These are phyloP conservation scores for Capra hircus DNA, from an alignment of 2,113 vertebrate species.

Conservation along the genomic window DNA sequence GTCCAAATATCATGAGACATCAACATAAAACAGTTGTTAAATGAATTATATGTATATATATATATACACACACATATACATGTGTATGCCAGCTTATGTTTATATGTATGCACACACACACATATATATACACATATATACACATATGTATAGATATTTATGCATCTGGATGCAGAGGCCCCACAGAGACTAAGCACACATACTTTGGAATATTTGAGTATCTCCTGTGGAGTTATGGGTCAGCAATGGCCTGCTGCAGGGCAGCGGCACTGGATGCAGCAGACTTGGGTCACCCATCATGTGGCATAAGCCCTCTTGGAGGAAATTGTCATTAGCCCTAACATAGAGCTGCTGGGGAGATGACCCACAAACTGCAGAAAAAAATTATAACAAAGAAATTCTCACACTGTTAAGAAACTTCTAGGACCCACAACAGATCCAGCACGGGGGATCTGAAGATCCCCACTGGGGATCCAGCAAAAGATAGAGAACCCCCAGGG, in stretches of 20 bases:
- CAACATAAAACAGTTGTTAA: neutral
- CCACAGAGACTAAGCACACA: neutral
- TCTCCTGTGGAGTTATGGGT: neutral
- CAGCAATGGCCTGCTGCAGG: neutral
- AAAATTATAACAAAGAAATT: neutral
- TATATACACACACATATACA: neutral
- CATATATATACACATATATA: neutral
- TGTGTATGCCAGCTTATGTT: neutral
- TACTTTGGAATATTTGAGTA: neutral
- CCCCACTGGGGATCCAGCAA: neutral
- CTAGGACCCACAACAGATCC: neutral
- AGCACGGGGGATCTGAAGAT: accelerated
- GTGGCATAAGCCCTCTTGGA: neutral
- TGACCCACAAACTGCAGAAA: neutral
- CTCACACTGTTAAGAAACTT: neutral
- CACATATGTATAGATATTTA: neutral
- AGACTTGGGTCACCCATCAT: neutral
- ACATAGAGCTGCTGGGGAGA: neutral
- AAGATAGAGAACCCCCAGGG: neutral
- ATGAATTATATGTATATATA: neutral
- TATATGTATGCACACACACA: neutral
- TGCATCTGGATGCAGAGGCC: neutral
- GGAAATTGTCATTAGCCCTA: neutral
- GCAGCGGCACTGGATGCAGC: neutral
- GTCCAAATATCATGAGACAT: neutral